A percentile compares a stretch with the other conserved stretches of the same genome.
phyloP scores from a whole-genome alignment of 1,140 invertebrate species.

The Micrasema longulum region DNA sequence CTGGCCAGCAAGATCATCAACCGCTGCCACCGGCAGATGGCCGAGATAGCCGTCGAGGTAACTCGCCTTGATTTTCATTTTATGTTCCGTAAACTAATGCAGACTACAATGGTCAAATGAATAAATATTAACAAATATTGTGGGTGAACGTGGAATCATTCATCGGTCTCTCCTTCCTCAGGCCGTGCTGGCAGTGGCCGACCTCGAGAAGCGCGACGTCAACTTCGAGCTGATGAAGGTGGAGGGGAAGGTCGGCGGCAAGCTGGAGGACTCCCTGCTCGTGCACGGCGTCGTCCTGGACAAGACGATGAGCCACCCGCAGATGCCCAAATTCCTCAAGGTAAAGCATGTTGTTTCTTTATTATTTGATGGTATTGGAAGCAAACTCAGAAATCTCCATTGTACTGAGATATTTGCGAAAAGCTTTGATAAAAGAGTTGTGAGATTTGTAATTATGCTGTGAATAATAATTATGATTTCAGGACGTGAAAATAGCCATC shows the following conservation, averaged over 20 bases:
- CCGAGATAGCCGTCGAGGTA: slow-evolving; percentile 97
- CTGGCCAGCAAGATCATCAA: slow-evolving; percentile 98
- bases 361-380: too few species aligned
- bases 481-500: slow-evolving; percentile 95
- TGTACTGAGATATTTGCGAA: too few species aligned
- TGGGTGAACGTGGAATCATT: too few species aligned
- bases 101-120: too few species aligned
- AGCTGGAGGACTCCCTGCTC: slow-evolving; percentile 96
- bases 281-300: slow-evolving; percentile 98
- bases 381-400: too few species aligned
- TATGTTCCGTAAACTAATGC: slow-evolving; percentile 2
- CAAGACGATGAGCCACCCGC: slow-evolving; percentile 99
- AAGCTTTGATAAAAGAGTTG: too few species aligned
- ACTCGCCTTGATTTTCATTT: too few species aligned
- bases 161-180: too few species aligned
- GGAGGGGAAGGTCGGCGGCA: slow-evolving; percentile 97
- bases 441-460: too few species aligned
- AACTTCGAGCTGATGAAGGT: slow-evolving; percentile 99
- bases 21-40: slow-evolving; percentile 95
- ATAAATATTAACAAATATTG: too few species aligned
- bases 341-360: slow-evolving; percentile 66
- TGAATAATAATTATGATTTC: too few species aligned
- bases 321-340: slow-evolving; percentile 99
- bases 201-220: slow-evolving; percentile 94
- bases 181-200: slow-evolving; percentile 93